These are phyloP conservation scores for Mnemiopsis leidyi DNA, from an alignment of 37 sponge, comb jelly and placozoan species.

Conservation along the genomic window DNA sequence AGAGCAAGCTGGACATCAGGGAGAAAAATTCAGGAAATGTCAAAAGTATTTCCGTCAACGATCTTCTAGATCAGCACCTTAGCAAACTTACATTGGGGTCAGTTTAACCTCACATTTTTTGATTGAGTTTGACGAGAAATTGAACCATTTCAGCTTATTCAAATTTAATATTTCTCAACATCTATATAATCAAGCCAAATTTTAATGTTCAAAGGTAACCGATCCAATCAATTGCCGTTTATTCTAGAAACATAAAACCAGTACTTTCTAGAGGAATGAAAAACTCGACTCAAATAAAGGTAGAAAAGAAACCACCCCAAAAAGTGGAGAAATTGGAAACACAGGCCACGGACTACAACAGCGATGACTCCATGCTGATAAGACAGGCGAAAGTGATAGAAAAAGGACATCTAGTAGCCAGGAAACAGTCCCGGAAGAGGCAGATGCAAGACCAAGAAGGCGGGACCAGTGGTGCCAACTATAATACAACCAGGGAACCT, in stretches of 20 bases:
- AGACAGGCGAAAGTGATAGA: constrained; percentile 23
- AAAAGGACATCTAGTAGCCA: too few relatives aligned
- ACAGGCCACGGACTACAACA: neutral
- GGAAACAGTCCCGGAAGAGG: neutral
- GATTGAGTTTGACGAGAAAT: neutral
- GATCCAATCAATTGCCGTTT: too few relatives aligned
- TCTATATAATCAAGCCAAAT: too few relatives aligned
- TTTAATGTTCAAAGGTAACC: too few relatives aligned
- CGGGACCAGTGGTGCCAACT: neutral
- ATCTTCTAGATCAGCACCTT: constrained; percentile 30
- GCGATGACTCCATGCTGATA: constrained; percentile 12
- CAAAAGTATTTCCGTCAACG: constrained; percentile 33
- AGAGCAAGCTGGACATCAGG: neutral
- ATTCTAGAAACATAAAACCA: too few relatives aligned
- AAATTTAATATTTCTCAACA: neutral
- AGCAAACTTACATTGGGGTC: constrained; percentile 13
- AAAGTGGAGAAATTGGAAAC: neutral
- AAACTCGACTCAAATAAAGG: neutral
- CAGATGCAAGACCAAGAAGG: neutral
- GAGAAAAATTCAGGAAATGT: too few relatives aligned
- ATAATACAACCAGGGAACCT: neutral
- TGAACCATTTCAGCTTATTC: neutral
- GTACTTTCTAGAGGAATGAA: too few relatives aligned
- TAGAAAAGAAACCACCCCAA: neutral
- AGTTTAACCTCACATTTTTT: too few relatives aligned